Conservation (phyloP, 2,797 vertebrate species). For the Micromesistius poutassou region DNA sequence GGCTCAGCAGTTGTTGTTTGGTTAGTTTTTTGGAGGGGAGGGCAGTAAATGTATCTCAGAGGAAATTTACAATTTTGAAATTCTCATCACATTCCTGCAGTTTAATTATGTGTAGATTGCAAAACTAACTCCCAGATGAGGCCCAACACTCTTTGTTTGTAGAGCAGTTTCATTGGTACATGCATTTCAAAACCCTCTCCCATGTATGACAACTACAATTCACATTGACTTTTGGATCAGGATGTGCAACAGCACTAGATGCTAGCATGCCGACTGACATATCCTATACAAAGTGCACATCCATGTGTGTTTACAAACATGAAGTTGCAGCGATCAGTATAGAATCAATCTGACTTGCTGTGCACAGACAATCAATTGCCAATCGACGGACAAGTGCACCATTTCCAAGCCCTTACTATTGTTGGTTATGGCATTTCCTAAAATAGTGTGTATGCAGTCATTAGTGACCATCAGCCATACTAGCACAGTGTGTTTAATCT, state of each 20-base stretch:
- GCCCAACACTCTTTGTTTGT: neutral
- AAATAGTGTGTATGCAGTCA: slow-evolving; percentile 44
- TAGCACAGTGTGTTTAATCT: slow-evolving; percentile 66
- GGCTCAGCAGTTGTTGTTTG: neutral
- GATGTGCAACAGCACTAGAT: neutral
- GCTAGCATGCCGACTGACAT: neutral
- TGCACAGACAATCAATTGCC: slow-evolving; percentile 21
- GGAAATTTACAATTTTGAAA: neutral
- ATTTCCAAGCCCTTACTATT: neutral
- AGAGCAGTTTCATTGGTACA: neutral
- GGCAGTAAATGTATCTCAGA: neutral
- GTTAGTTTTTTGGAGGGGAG: neutral
- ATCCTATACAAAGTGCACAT: neutral
- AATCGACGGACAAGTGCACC: slow-evolving; percentile 23
- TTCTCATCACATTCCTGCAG: neutral
- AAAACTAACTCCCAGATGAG: too few species aligned
- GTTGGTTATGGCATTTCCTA: slow-evolving; percentile 6
- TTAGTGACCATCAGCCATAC: slow-evolving; percentile 55
- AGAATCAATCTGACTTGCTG: neutral
- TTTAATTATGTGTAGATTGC: neutral
- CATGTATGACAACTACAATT: neutral
- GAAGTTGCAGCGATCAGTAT: neutral
- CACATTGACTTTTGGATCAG: neutral
- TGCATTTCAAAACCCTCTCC: neutral
- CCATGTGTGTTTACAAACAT: neutral